Evolutionary conservation across 2,113 vertebrate genomes (phyloP).

Genomic region (Salminus brasiliensis): DNA sequence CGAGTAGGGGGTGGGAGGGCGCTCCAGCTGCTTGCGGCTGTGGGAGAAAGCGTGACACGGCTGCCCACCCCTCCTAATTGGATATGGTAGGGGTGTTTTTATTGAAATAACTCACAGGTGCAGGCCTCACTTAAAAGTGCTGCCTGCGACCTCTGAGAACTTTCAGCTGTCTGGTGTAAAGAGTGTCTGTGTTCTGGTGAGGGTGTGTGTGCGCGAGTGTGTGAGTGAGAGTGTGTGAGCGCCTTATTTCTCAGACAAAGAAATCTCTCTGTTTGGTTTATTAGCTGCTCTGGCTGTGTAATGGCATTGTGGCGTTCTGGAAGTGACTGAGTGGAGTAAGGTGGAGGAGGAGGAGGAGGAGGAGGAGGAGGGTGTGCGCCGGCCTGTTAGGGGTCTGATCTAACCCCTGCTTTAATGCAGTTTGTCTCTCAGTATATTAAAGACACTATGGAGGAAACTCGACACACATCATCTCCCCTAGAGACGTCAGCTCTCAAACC

Average conservation of each 20-base stretch:
- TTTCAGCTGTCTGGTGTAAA: constrained; percentile 40
- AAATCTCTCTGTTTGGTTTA: constrained; percentile 53
- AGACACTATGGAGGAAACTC: too few species aligned
- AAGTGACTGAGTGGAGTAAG: constrained; percentile 12
- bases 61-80: constrained; percentile 53
- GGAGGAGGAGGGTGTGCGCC: neutral
- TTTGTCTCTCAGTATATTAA: too few species aligned
- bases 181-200: constrained; percentile 1
- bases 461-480: too few species aligned
- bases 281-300: constrained; percentile 30
- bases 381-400: too few species aligned
- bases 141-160: constrained; percentile 42
- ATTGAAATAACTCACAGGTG: constrained; percentile 60
- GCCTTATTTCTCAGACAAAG: constrained; percentile 44
- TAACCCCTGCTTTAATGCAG: too few species aligned
- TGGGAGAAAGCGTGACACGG: constrained; percentile 47
- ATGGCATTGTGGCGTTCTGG: constrained; percentile 30
- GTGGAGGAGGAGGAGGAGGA: neutral
- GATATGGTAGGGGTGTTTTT: constrained; percentile 58
- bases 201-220: constrained; percentile 6
- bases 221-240: neutral
- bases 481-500: too few species aligned
- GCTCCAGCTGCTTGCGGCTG: constrained; percentile 46
- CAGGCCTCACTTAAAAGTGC: constrained; percentile 46
- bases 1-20: neutral